phyloP scores from a whole-genome alignment of 2,888 invertebrate genomes.

The Ophraella communa region DNA sequence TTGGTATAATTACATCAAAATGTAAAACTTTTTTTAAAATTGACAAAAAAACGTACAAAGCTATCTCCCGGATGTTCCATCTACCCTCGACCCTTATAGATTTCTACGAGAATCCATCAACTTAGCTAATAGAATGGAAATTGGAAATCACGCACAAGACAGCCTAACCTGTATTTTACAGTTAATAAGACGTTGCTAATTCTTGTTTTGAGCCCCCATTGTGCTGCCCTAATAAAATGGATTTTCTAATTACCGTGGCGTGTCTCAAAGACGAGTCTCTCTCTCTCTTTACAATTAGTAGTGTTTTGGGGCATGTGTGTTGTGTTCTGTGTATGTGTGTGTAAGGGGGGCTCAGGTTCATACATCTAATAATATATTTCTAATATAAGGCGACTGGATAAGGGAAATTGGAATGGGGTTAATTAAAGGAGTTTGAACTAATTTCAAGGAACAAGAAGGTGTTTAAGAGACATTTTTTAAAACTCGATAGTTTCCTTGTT shows the following conservation, averaged over 20 bases:
- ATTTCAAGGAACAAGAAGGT: neutral
- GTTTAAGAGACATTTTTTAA: no score
- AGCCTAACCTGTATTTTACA: slow-evolving; percentile 55
- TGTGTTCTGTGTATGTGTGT: neutral
- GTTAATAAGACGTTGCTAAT: slow-evolving; percentile 54
- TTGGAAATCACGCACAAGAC: slow-evolving; percentile 58
- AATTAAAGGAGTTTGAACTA: neutral
- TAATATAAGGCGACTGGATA: neutral
- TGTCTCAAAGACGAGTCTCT: slow-evolving; percentile 29
- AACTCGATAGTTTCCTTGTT: no score
- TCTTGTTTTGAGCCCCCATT: slow-evolving; percentile 48
- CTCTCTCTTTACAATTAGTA: slow-evolving; percentile 19
- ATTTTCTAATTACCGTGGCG: slow-evolving; percentile 53
- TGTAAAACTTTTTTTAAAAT: no score
- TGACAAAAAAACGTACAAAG: no score
- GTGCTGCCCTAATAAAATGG: slow-evolving; percentile 51
- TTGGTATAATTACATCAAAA: no score
- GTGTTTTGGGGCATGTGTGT: slow-evolving; percentile 21
- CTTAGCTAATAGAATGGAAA: slow-evolving; percentile 59
- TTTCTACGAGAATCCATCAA: slow-evolving; percentile 56
- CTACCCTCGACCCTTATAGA: slow-evolving; percentile 36
- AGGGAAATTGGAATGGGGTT: neutral
- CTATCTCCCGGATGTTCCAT: neutral
- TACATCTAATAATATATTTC: neutral
- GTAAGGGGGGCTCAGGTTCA: neutral